A percentile compares a stretch with the other conserved stretches of the same genome.
Evolutionary conservation across 2,797 vertebrate genomes (phyloP).

Genomic region (Danio aesculapii): DNA sequence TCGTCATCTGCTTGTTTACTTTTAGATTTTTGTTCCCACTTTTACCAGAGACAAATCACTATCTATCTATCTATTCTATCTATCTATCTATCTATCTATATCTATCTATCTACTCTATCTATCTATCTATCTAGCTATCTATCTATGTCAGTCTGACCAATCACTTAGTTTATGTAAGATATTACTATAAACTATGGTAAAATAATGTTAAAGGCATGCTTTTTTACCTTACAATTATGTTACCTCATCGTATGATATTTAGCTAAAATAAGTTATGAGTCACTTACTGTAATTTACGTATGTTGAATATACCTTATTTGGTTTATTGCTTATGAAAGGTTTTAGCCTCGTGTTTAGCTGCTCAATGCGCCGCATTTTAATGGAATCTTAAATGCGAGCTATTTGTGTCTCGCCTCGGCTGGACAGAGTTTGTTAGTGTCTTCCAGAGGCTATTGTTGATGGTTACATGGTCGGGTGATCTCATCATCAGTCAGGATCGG

Average conservation of each 20-base stretch:
- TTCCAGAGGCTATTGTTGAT: not conserved
- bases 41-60: not conserved
- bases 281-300: too few species aligned
- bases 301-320: too few species aligned
- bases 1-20: not conserved
- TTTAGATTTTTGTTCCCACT: not conserved
- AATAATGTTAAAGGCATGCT: not conserved
- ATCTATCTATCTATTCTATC: too few species aligned
- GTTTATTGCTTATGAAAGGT: not conserved
- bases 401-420: not conserved
- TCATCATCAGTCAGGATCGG: not conserved
- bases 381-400: not conserved
- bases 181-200: not conserved
- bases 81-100: too few species aligned
- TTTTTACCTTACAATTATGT: too few species aligned
- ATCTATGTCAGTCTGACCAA: too few species aligned
- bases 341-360: not conserved
- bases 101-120: too few species aligned
- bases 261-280: too few species aligned
- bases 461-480: slow-evolving; percentile 10
- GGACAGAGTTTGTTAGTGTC: not conserved
- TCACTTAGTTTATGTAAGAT: too few species aligned
- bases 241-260: too few species aligned
- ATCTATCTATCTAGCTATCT: too few species aligned
- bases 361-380: not conserved